A percentile compares a stretch with the other conserved stretches of the same genome.
phyloP scores from a whole-genome alignment of 2,888 invertebrate genomes.

The Micoletzkya japonica region DNA sequence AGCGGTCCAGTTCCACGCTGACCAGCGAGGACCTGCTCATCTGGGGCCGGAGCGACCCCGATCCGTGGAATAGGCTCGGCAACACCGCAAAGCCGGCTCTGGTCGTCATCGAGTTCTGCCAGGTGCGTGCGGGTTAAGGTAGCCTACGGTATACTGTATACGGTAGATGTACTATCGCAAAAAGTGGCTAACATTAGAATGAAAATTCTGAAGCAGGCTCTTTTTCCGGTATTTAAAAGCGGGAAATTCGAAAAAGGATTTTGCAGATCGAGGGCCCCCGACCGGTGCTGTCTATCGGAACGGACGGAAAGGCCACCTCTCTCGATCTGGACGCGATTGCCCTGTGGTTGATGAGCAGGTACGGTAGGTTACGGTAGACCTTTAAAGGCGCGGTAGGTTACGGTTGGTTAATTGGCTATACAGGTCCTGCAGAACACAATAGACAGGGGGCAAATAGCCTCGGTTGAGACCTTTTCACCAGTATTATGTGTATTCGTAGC shows the following conservation, averaged over 20 bases:
- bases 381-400: too few relatives aligned
- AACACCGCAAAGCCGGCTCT: conserved; percentile 2
- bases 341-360: conserved; percentile 26
- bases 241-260: too few relatives aligned
- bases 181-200: too few relatives aligned
- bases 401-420: too few relatives aligned
- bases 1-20: not conserved
- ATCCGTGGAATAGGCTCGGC: conserved; percentile 25
- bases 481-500: too few relatives aligned
- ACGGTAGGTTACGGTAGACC: not conserved
- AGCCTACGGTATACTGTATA: too few relatives aligned
- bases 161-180: too few relatives aligned
- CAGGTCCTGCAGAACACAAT: too few relatives aligned
- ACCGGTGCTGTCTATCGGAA: not conserved
- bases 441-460: too few relatives aligned
- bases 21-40: conserved; percentile 25
- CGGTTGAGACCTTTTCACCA: too few relatives aligned
- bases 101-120: conserved; percentile 25
- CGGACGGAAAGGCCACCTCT: not conserved
- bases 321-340: conserved; percentile 15
- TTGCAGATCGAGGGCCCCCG: conserved; percentile 21
- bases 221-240: not conserved
- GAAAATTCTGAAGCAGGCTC: not conserved
- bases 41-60: conserved; percentile 15
- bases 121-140: too few relatives aligned